A percentile compares a stretch with the other conserved stretches of the same genome.
phyloP scores from a whole-genome alignment of 2,797 vertebrate species.

The Heteromormyrus szaboi region DNA sequence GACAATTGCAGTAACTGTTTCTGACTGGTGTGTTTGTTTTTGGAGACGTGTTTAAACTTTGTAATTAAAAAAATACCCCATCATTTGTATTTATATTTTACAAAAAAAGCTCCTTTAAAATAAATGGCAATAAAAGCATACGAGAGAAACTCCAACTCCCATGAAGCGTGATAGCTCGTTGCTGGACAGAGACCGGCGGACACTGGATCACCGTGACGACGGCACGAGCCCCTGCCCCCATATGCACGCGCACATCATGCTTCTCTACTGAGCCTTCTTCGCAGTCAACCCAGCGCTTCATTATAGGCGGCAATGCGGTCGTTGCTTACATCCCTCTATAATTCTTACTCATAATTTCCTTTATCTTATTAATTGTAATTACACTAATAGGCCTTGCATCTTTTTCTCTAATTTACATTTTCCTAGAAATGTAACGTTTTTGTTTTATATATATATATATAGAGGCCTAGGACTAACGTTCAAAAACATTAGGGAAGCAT shows the following conservation, averaged over 20 bases:
- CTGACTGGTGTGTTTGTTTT: slow-evolving; percentile 83
- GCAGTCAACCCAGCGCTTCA: background rate
- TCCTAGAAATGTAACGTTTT: background rate
- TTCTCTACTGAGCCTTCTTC: background rate
- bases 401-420: background rate
- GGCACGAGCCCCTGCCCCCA: background rate
- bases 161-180: background rate
- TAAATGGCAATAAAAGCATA: slow-evolving; percentile 83
- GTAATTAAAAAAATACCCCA: slow-evolving; percentile 77
- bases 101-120: slow-evolving; percentile 78
- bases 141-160: slow-evolving; percentile 53
- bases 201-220: background rate
- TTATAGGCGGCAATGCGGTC: background rate
- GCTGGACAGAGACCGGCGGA: background rate
- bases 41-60: slow-evolving; percentile 87
- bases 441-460: background rate
- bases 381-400: background rate
- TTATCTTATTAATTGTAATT: background rate
- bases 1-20: slow-evolving; percentile 67
- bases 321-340: background rate
- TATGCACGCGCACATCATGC: background rate
- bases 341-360: background rate
- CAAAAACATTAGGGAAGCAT: background rate
- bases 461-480: background rate
- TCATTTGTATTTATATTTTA: slow-evolving; percentile 96